Conservation (phyloP, 2,888 invertebrate genomes). For the Nomada fabriciana region DNA sequence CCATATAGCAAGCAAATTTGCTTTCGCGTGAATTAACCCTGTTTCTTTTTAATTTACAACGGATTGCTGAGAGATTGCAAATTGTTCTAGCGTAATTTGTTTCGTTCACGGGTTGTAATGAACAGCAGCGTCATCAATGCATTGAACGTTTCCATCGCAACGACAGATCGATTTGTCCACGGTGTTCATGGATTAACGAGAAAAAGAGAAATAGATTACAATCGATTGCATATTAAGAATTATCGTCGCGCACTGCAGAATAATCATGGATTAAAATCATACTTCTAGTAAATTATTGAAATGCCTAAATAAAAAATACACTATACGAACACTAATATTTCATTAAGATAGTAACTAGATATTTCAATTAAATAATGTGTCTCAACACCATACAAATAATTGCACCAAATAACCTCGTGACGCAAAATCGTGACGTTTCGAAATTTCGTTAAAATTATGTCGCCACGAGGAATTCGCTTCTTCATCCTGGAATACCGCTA, state of each 20-base stretch:
- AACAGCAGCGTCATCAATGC: background rate
- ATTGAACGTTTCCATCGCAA: conserved; percentile 11
- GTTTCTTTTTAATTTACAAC: conserved; percentile 23
- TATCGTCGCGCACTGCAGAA: background rate
- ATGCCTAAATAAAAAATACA: no score
- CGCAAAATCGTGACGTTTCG: background rate
- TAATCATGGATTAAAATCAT: background rate
- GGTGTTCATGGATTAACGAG: background rate
- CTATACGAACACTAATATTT: no score
- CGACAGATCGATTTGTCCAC: background rate
- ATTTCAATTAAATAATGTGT: no score
- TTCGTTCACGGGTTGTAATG: conserved; percentile 13
- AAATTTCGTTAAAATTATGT: conserved; percentile 9
- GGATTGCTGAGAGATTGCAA: conserved; percentile 11
- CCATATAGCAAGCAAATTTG: background rate
- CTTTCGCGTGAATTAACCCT: background rate
- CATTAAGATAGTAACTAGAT: no score
- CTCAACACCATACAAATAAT: no score
- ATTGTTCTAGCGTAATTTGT: conserved; percentile 20
- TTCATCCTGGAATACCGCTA: background rate
- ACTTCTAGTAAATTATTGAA: no score
- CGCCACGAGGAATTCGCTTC: background rate
- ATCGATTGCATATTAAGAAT: background rate
- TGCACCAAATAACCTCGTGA: no score
- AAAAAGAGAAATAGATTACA: background rate